Conservation (phyloP, 1,140 invertebrate genomes). For the Drosophila busckii region DNA sequence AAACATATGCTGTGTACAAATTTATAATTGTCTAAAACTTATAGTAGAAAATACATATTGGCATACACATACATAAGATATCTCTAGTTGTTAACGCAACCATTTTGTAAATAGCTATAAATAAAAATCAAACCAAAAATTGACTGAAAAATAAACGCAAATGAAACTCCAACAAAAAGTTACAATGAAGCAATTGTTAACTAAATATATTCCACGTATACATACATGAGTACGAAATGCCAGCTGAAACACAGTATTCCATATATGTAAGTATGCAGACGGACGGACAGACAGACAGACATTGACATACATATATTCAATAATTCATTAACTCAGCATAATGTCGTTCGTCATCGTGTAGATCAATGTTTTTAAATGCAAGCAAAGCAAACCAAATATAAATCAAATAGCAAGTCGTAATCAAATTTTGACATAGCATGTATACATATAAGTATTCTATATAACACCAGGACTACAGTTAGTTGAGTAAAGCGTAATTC, state of each 20-base stretch:
- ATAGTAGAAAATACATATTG: constrained; percentile 12
- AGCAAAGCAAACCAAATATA: constrained; percentile 27
- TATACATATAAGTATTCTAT: constrained; percentile 2
- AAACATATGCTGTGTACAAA: constrained; percentile 66
- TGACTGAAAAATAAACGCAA: constrained; percentile 49
- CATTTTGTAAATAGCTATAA: constrained; percentile 51
- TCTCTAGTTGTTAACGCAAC: constrained; percentile 52
- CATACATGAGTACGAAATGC: constrained; percentile 27
- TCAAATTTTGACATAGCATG: constrained; percentile 62
- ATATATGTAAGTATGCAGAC: constrained; percentile 63
- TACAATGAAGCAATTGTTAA: constrained; percentile 62
- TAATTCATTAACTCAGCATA: constrained; percentile 70
- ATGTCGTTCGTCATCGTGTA: constrained; percentile 65
- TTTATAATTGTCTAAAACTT: constrained; percentile 52
- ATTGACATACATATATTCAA: constrained; percentile 52
- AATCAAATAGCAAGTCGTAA: constrained; percentile 67
- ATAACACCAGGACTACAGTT: constrained; percentile 46
- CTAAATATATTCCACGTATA: constrained; percentile 55
- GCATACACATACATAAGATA: constrained; percentile 24
- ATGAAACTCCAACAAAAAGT: constrained; percentile 12
- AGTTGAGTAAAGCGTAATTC: constrained; percentile 60
- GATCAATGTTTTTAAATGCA: constrained; percentile 73
- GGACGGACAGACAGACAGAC: too few relatives aligned
- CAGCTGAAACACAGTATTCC: constrained; percentile 61
- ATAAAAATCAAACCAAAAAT: constrained; percentile 33